These are phyloP conservation scores for Zelleria hepariella DNA, from an alignment of 2,888 invertebrate species.

Conservation along the genomic window DNA sequence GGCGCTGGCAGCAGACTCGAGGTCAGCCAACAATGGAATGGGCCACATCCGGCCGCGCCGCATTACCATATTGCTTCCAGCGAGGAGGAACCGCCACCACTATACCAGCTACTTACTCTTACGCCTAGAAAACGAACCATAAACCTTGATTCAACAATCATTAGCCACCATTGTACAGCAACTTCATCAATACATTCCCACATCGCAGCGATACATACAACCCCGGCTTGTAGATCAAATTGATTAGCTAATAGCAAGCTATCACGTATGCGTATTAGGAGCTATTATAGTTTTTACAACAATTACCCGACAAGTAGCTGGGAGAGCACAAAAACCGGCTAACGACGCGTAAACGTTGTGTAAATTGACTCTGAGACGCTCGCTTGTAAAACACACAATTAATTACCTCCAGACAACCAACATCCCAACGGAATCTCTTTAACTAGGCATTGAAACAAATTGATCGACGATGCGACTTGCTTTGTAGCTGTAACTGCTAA, in stretches of 20 bases:
- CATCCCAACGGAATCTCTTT: slow-evolving; percentile 3
- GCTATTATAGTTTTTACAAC: slow-evolving; percentile 32
- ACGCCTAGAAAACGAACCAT: neutral
- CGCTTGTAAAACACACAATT: slow-evolving; percentile 7
- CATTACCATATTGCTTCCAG: slow-evolving; percentile 64
- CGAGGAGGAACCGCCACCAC: slow-evolving; percentile 33
- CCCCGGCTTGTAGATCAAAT: neutral
- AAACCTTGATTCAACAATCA: neutral
- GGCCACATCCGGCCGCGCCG: slow-evolving; percentile 58
- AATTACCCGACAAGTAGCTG: slow-evolving; percentile 28
- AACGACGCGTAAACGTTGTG: slow-evolving; percentile 37
- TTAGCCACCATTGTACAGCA: neutral
- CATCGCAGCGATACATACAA: neutral
- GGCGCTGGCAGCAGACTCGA: slow-evolving; percentile 42
- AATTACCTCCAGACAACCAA: neutral
- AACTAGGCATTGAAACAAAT: slow-evolving; percentile 1
- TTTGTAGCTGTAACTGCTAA: neutral
- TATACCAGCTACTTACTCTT: slow-evolving; percentile 19
- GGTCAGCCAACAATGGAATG: slow-evolving; percentile 70
- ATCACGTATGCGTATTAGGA: slow-evolving; percentile 4
- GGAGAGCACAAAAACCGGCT: slow-evolving; percentile 30
- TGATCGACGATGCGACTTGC: neutral
- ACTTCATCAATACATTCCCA: neutral
- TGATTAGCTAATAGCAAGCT: slow-evolving; percentile 4
- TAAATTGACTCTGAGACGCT: slow-evolving; percentile 24